Conservation (phyloP, 2,797 vertebrate genomes). For the Squalus acanthias region DNA sequence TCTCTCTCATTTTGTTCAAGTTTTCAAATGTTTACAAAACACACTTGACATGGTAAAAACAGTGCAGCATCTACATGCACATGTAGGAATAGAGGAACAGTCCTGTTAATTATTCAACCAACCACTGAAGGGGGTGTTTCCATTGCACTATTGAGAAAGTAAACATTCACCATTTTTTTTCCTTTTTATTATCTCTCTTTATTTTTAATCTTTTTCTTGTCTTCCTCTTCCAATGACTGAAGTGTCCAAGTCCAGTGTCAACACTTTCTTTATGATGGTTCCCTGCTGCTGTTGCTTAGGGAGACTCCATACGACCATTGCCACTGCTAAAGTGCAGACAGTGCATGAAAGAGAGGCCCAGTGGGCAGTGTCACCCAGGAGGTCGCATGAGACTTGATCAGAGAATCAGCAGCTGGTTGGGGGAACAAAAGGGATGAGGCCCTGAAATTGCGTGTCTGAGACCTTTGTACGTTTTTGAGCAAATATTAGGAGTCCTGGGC, state of each 20-base stretch:
- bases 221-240: not conserved
- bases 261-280: not conserved
- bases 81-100: not conserved
- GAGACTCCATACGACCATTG: not conserved
- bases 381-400: constrained; percentile 17
- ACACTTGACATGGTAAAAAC: not conserved
- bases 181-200: not conserved
- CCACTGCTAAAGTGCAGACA: not conserved
- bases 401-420: constrained; percentile 23
- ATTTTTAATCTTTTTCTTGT: not conserved
- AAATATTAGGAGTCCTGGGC: not conserved
- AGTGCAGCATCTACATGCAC: not conserved
- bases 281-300: not conserved
- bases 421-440: not conserved
- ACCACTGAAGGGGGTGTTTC: not conserved
- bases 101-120: not conserved
- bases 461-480: not conserved
- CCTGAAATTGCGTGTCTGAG: not conserved
- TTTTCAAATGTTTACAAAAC: not conserved
- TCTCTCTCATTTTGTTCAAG: not conserved
- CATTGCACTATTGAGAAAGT: not conserved
- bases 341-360: not conserved
- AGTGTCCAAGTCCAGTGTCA: not conserved
- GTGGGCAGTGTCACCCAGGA: too few relatives aligned
- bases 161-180: not conserved